These are phyloP conservation scores for Emydoidea blandingii DNA, from an alignment of 2,797 vertebrate species.

Conservation along the genomic window DNA sequence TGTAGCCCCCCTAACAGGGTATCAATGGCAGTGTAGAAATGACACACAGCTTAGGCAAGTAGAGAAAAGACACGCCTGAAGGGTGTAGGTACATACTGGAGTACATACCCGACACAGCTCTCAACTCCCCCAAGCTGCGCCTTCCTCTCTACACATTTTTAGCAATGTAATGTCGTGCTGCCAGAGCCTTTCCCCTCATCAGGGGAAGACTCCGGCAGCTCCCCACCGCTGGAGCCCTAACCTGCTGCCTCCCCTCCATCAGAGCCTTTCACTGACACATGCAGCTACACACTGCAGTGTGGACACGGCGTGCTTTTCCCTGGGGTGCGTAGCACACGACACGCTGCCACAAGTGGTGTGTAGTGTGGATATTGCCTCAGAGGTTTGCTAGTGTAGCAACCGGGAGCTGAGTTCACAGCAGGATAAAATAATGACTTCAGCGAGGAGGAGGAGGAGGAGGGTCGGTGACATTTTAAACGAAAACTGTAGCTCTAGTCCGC, in stretches of 20 bases:
- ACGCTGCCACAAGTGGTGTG: not conserved
- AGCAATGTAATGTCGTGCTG: not conserved
- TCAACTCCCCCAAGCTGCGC: not conserved
- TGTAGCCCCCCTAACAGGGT: not conserved
- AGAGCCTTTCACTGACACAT: not conserved
- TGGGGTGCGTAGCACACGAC: not conserved
- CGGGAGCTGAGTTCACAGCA: not conserved
- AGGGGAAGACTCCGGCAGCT: not conserved
- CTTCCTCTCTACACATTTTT: not conserved
- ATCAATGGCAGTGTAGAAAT: not conserved
- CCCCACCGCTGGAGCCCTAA: not conserved
- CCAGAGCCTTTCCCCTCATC: not conserved
- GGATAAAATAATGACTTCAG: not conserved
- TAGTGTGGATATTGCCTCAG: not conserved
- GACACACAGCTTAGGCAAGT: not conserved
- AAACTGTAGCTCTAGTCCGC: not conserved
- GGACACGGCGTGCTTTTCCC: not conserved
- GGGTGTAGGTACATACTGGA: not conserved
- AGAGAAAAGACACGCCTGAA: not conserved
- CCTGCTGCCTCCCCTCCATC: not conserved
- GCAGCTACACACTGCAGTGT: not conserved
- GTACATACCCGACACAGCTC: not conserved
- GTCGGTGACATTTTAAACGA: not conserved
- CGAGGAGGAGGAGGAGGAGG: not conserved
- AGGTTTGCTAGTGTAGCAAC: no score